Base-by-base conservation (phyloP, 2,797 vertebrate genomes). In the Darevskia mixta region DNA sequence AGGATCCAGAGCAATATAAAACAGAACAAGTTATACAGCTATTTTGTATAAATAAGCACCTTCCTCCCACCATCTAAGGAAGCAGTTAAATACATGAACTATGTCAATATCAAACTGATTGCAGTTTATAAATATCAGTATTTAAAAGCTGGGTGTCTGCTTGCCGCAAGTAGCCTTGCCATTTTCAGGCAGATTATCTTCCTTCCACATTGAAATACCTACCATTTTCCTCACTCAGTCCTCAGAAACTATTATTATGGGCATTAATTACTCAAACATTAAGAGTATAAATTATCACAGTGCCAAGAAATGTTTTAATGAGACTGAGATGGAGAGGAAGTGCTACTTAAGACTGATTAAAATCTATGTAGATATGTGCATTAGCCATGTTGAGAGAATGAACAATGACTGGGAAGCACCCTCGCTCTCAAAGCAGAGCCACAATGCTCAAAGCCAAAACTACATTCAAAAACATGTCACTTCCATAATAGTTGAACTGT, bases 251-350 rank as follows among this genome's bases (percentile, higher is more conserved):
- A 94, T 92, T 95, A 94, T 64, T 92, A 90, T 95, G 94, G 94
- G 93, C 87, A 95, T 95, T 95, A 94, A 96, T 95, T 95, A 95
- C 94, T 92, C 94, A 95, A 93, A 94, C 90, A 71, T 92, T 95
- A 91, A 95, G 95, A 83, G 93, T 96, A 95, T 90, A 96, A 95
- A 96, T 86, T 90, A 94, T 92, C 91, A 93, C 90, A 95, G 94
- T 93, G 93, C 94, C 93, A 96, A 95, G 95, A 95, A 95, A 95
- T 93, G 92, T 94, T 96, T 94, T 95, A 96, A 95, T 85, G 87
- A 96, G 93, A 94, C 77, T 23, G 94, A 96, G 95, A 93, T 92
- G 91, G 91, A 90, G 92, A 95, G 45, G 35, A 45, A 77, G 93
- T 45, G 84, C 85, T 95, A 91, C 88, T 83, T 72, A 84, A 79